A percentile compares a stretch with the other conserved stretches of the same genome.
These are phyloP conservation scores for Lamellibrachia luymesi DNA, from an alignment of 1,140 invertebrate species.

Conservation along the genomic window DNA sequence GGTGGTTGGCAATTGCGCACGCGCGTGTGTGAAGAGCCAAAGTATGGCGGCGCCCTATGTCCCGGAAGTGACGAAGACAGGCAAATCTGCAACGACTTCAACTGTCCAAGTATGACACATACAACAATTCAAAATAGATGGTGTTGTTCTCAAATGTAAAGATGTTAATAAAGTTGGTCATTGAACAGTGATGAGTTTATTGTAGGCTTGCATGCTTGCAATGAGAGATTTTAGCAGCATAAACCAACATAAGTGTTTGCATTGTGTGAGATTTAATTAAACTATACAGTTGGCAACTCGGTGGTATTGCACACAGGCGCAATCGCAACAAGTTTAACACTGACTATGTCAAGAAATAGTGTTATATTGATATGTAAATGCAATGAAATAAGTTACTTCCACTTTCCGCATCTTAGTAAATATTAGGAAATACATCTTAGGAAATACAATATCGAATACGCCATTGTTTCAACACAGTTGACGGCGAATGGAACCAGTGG, in stretches of 20 bases:
- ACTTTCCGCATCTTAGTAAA: background rate
- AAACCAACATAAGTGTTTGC: background rate
- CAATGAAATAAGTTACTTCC: background rate
- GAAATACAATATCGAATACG: background rate
- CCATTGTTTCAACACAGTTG: conserved; percentile 12
- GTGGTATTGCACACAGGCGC: background rate
- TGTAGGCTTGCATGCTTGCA: too few species aligned
- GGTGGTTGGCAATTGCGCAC: conserved; percentile 76
- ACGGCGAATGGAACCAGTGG: conserved; percentile 17
- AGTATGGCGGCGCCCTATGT: conserved; percentile 41
- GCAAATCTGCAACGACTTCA: conserved; percentile 24
- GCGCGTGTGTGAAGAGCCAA: conserved; percentile 41
- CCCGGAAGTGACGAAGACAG: conserved; percentile 25
- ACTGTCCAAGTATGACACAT: conserved; percentile 25
- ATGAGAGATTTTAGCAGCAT: background rate
- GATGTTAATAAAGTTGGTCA: background rate
- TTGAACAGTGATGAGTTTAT: background rate
- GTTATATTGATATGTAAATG: background rate
- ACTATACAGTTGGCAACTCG: background rate
- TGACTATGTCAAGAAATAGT: background rate
- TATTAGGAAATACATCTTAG: background rate
- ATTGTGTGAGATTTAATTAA: background rate
- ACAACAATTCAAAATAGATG: background rate
- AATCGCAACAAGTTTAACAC: background rate
- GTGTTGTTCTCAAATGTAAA: background rate